These are phyloP conservation scores for Sebastes iracundus DNA, from an alignment of 2,797 vertebrate genomes.

Conservation along the genomic window DNA sequence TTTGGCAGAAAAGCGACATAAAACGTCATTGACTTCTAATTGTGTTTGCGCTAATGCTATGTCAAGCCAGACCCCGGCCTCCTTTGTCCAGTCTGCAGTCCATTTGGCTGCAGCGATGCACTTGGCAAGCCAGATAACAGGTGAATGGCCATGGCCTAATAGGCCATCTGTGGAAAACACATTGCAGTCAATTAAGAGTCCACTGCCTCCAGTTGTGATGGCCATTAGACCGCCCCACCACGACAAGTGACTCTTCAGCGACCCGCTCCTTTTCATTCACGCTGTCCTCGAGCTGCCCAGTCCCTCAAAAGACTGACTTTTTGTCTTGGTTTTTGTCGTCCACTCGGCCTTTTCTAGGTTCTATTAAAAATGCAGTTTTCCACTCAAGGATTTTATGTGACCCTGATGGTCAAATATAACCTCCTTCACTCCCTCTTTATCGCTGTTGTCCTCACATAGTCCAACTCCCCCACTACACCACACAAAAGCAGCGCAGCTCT, in stretches of 20 bases:
- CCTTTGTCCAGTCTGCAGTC: conserved; percentile 68
- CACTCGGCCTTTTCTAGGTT: conserved; percentile 49
- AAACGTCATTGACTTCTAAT: conserved; percentile 71
- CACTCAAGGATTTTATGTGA: conserved; percentile 67
- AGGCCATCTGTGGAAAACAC: conserved; percentile 80
- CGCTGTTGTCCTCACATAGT: conserved; percentile 20
- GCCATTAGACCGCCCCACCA: conserved; percentile 76
- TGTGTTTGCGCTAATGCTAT: conserved; percentile 69
- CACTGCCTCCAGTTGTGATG: conserved; percentile 70
- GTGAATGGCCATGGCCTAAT: conserved; percentile 78
- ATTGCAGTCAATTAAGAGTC: conserved; percentile 81
- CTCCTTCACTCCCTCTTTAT: conserved; percentile 38
- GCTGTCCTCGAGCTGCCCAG: conserved; percentile 55
- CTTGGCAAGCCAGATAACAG: conserved; percentile 68
- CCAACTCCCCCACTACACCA: not conserved
- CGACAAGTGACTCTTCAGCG: conserved; percentile 80
- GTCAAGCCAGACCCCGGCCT: conserved; percentile 50
- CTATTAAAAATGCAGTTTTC: conserved; percentile 64
- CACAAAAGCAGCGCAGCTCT: conserved; percentile 43
- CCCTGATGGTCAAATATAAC: conserved; percentile 74
- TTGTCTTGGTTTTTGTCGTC: conserved; percentile 62
- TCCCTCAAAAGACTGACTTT: conserved; percentile 45
- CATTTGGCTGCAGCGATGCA: conserved; percentile 72
- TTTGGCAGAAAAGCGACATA: conserved; percentile 32
- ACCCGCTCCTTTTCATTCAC: conserved; percentile 53